Evolutionary conservation across 2,113 vertebrate species (phyloP).

Genomic region (Corydoras maculifer): DNA sequence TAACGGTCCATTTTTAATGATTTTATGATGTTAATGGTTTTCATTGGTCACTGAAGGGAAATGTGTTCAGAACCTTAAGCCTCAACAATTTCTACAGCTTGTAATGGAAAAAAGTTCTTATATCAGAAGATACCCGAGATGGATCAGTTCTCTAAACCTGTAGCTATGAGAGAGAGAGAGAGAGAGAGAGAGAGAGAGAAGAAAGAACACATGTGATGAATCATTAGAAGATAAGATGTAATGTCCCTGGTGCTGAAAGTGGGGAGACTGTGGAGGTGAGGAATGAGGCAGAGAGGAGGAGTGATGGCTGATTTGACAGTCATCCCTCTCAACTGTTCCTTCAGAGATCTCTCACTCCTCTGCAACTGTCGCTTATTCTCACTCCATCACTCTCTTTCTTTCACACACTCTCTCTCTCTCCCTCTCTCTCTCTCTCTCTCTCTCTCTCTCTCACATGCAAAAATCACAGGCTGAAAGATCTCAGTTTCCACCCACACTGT

Average conservation of each 20-base stretch:
- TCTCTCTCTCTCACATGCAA: constrained; percentile 16
- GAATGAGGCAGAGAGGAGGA: background rate
- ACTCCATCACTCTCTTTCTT: constrained; percentile 31
- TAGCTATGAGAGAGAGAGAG: too few species aligned
- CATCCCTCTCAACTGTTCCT: constrained; percentile 34
- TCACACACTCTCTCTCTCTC: constrained; percentile 27
- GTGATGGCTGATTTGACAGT: constrained; percentile 20
- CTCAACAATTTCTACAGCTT: too few species aligned
- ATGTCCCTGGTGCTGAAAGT: background rate
- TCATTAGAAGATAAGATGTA: background rate
- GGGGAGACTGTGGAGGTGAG: constrained; percentile 1
- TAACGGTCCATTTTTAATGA: too few species aligned
- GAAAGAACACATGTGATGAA: background rate
- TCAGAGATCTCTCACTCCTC: constrained; percentile 38
- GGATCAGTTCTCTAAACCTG: too few species aligned
- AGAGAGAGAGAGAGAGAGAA: too few species aligned
- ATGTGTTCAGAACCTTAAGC: too few species aligned
- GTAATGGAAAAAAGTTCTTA: too few species aligned
- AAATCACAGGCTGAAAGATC: constrained; percentile 38
- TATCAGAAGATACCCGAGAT: too few species aligned
- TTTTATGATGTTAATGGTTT: too few species aligned
- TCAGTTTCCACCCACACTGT: constrained; percentile 41
- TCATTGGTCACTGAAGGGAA: too few species aligned
- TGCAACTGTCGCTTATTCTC: constrained; percentile 34
- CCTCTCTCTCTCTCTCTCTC: constrained; percentile 1